Evolutionary conservation across 2,888 invertebrate species (phyloP).

Genomic region (Agrochola macilenta): DNA sequence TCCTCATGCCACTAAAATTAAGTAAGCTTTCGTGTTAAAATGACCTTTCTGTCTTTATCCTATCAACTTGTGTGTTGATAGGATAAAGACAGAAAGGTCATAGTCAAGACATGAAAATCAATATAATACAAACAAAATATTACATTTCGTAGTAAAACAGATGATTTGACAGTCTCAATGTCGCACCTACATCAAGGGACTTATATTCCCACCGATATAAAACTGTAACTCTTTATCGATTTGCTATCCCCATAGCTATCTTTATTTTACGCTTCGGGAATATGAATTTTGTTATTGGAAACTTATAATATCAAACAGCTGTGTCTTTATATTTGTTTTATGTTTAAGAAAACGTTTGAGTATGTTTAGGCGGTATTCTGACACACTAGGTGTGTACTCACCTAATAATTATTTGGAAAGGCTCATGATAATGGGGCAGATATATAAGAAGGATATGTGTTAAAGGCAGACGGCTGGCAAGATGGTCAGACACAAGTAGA

Average conservation of each 20-base stretch:
- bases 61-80: no score
- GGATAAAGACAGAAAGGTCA: no score
- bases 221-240: constrained; percentile 58
- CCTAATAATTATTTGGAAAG: not conserved
- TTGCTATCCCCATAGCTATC: constrained; percentile 31
- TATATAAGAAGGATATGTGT: not conserved
- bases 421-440: not conserved
- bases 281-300: constrained; percentile 47
- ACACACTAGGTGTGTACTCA: not conserved
- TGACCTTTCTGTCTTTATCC: not conserved
- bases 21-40: not conserved
- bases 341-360: not conserved
- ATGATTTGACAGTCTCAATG: constrained; percentile 32
- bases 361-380: not conserved
- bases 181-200: constrained; percentile 52
- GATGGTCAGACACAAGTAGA: not conserved
- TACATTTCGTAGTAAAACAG: constrained; percentile 20
- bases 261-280: constrained; percentile 40
- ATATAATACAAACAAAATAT: constrained; percentile 27
- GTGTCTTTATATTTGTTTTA: constrained; percentile 6
- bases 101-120: not conserved
- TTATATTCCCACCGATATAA: constrained; percentile 40
- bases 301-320: constrained; percentile 42
- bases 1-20: no score
- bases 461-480: not conserved